Evolutionary conservation across 1,140 invertebrate genomes (phyloP).

Genomic region (Scaptodrosophila lebanonensis): DNA sequence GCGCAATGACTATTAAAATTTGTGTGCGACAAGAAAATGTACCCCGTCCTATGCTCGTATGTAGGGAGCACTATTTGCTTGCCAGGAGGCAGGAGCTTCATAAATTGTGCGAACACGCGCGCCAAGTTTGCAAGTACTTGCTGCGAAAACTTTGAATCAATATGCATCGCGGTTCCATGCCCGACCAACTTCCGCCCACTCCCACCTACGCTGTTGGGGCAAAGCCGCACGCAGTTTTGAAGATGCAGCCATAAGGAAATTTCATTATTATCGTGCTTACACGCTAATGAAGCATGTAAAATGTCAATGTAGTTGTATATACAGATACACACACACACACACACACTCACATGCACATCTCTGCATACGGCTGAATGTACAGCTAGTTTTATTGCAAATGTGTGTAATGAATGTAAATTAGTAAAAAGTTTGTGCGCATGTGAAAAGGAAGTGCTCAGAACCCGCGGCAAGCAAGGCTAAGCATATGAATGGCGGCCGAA

Average conservation of each 20-base stretch:
- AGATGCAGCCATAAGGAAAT: conserved; percentile 72
- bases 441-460: conserved; percentile 28
- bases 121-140: conserved; percentile 49
- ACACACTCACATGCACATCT: background rate
- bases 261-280: conserved; percentile 75
- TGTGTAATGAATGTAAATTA: conserved; percentile 75
- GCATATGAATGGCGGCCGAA: conserved; percentile 62
- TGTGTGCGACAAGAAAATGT: too few relatives aligned
- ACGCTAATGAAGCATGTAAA: conserved; percentile 75
- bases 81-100: conserved; percentile 39
- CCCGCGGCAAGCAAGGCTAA: conserved; percentile 61
- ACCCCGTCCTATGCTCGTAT: too few relatives aligned
- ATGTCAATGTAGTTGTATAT: conserved; percentile 61
- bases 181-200: background rate
- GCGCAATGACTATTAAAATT: background rate
- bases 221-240: conserved; percentile 27
- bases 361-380: conserved; percentile 21
- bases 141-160: conserved; percentile 59
- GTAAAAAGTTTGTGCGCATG: conserved; percentile 58
- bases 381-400: conserved; percentile 74
- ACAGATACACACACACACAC: background rate
- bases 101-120: conserved; percentile 56
- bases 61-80: conserved; percentile 8
- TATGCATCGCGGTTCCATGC: conserved; percentile 27
- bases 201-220: background rate